Conservation (phyloP, 2,797 vertebrate species). For the Coendou prehensilis region DNA sequence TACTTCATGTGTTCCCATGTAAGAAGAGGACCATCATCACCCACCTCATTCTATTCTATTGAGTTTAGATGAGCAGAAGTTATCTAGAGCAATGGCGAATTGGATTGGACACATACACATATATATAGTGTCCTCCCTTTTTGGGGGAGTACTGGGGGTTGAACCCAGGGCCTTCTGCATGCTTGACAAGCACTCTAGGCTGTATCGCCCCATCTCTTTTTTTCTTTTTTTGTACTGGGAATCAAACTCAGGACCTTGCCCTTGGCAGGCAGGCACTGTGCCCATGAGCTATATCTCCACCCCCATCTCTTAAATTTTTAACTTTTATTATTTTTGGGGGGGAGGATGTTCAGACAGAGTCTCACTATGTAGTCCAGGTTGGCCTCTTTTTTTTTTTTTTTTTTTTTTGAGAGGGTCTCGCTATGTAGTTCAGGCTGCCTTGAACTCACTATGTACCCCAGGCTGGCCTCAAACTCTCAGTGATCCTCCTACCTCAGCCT, state of each 20-base stretch:
- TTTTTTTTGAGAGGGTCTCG: background rate
- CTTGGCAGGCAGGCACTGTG: background rate
- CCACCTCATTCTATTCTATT: background rate
- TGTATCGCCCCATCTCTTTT: background rate
- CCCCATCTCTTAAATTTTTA: background rate
- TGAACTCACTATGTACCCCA: background rate
- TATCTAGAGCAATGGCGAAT: conserved; percentile 14
- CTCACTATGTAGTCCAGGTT: background rate
- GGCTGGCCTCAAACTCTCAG: background rate
- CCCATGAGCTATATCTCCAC: background rate
- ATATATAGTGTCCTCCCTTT: background rate
- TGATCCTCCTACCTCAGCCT: background rate
- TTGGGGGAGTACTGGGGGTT: background rate
- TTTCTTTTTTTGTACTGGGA: background rate
- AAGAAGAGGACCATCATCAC: conserved; percentile 1
- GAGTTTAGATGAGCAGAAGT: conserved; percentile 23
- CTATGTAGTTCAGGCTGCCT: background rate
- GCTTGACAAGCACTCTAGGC: background rate
- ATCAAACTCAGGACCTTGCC: background rate
- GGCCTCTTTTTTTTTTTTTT: background rate
- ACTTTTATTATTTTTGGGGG: background rate
- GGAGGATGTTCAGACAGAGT: background rate
- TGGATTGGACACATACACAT: background rate
- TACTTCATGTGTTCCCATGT: background rate
- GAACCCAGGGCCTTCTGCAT: background rate